These are phyloP conservation scores for Steinernema khuongi DNA, from an alignment of 1,140 invertebrate species.

Conservation along the genomic window DNA sequence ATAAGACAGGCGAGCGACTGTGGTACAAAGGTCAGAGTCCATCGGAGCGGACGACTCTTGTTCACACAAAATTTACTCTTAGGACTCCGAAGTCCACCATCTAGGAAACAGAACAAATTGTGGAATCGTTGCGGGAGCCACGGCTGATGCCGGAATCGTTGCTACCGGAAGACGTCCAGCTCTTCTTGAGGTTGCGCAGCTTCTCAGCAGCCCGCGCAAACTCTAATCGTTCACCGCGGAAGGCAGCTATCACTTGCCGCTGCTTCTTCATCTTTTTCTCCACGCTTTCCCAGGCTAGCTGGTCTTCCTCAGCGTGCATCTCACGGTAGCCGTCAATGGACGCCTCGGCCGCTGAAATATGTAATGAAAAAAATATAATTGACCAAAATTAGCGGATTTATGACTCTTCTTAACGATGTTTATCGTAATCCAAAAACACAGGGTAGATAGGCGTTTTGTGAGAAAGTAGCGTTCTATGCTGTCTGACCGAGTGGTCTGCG, in stretches of 20 bases:
- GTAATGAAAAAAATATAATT: background rate
- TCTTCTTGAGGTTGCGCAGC: background rate
- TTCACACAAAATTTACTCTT: no score
- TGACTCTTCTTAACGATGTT: background rate
- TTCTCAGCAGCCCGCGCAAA: background rate
- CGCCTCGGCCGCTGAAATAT: constrained; percentile 25
- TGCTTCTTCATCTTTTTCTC: background rate
- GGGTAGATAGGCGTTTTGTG: background rate
- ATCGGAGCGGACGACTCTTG: no score
- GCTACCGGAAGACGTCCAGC: background rate
- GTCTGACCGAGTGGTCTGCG: background rate
- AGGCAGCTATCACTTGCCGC: background rate
- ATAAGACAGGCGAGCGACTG: no score
- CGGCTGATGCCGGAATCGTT: background rate
- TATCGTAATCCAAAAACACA: background rate
- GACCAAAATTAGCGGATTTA: background rate
- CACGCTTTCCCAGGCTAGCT: constrained; percentile 30
- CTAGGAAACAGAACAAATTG: background rate
- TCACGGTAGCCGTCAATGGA: constrained; percentile 38
- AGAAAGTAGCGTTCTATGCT: background rate
- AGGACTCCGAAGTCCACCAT: background rate
- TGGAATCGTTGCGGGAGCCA: background rate
- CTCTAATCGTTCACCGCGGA: background rate
- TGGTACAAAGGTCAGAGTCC: no score
- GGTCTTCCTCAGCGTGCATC: constrained; percentile 29